phyloP scores from a whole-genome alignment of 2,113 vertebrate species.

The Pteronura brasiliensis region DNA sequence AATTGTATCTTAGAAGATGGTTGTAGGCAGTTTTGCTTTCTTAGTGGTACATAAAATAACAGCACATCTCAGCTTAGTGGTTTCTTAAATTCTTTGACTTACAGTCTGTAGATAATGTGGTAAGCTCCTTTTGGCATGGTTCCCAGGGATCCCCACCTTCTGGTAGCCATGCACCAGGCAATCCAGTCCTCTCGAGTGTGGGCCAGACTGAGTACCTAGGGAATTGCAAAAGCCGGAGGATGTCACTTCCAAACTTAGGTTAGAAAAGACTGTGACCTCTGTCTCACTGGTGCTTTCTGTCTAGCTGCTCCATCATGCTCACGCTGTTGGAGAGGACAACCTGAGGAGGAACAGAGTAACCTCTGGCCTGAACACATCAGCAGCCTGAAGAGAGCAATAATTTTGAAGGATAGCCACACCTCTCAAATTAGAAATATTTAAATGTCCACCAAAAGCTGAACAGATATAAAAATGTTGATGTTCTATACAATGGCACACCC shows the following conservation, averaged over 20 bases:
- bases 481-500: not conserved
- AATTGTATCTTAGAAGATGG: not conserved
- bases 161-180: rapidly evolving
- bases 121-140: too few species aligned
- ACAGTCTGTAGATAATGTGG: not conserved
- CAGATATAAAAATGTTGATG: not conserved
- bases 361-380: not conserved
- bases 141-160: too few species aligned
- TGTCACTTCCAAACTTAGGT: not conserved
- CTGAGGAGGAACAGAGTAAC: too few species aligned
- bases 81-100: not conserved
- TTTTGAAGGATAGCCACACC: not conserved
- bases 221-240: rapidly evolving
- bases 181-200: not conserved
- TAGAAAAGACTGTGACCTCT: rapidly evolving
- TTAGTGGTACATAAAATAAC: not conserved
- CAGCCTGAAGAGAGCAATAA: not conserved
- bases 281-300: rapidly evolving
- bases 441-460: not conserved
- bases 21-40: not conserved
- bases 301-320: not conserved
- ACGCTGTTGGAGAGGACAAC: not conserved
- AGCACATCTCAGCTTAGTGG: not conserved
- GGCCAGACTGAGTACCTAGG: not conserved
- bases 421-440: not conserved